Percentiles rank a stretch among this genome's conserved stretches.
Evolutionary conservation across 2,113 vertebrate genomes (phyloP).

Genomic region (Chaetodon trifascialis): DNA sequence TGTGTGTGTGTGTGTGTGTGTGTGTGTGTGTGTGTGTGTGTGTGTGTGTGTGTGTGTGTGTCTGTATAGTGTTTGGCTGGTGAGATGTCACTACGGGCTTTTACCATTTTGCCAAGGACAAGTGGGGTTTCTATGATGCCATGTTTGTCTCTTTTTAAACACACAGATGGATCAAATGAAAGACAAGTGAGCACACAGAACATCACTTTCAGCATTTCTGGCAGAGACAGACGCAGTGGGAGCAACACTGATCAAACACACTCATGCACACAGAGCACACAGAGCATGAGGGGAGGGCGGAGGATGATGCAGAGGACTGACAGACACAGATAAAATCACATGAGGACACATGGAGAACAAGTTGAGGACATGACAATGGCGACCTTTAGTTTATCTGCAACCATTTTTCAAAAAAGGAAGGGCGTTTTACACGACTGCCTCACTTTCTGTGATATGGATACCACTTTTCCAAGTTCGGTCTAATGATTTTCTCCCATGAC

Average conservation of each 20-base stretch:
- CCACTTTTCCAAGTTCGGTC: background rate
- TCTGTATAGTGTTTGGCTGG: conserved; percentile 53
- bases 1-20: too few species aligned
- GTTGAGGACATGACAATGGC: background rate
- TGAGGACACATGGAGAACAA: background rate
- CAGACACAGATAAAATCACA: conserved; percentile 12
- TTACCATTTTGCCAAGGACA: conserved; percentile 63
- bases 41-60: conserved; percentile 28
- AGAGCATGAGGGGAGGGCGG: background rate
- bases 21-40: conserved; percentile 37
- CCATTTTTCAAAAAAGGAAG: background rate
- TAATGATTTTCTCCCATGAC: background rate
- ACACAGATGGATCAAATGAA: conserved; percentile 62
- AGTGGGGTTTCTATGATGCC: conserved; percentile 61
- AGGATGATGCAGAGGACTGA: background rate
- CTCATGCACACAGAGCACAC: conserved; percentile 10
- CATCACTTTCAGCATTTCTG: conserved; percentile 64
- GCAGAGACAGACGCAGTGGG: conserved; percentile 28
- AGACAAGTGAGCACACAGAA: conserved; percentile 61
- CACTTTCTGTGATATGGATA: background rate
- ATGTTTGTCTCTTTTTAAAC: conserved; percentile 60
- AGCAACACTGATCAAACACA: conserved; percentile 54
- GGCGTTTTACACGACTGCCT: background rate
- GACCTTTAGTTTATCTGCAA: background rate
- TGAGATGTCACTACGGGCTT: conserved; percentile 52